Conservation (phyloP, 2,888 invertebrate species). For the Ernsta delagoae region DNA sequence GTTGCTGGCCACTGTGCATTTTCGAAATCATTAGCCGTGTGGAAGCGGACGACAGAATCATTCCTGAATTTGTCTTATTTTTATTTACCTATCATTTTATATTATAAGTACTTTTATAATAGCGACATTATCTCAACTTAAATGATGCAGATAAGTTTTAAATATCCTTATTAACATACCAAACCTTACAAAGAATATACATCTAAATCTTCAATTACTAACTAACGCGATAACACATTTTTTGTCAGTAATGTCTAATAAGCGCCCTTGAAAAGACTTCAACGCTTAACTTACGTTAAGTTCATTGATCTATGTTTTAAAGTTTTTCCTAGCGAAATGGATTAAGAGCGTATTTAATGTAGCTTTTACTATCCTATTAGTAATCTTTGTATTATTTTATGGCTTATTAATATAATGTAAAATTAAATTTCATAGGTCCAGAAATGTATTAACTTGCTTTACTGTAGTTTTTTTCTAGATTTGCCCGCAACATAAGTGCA, state of each 20-base stretch:
- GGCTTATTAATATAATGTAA: no score
- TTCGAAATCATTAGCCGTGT: constrained; percentile 54
- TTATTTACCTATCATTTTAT: constrained; percentile 8
- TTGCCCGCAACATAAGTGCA: no score
- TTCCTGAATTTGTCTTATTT: constrained; percentile 20
- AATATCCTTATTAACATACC: constrained; percentile 9
- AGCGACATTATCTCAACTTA: constrained; percentile 4
- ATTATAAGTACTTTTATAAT: constrained; percentile 9
- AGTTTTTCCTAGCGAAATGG: constrained; percentile 39
- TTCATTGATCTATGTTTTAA: constrained; percentile 62
- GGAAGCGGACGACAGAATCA: constrained; percentile 45
- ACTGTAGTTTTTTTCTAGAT: no score
- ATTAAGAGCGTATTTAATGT: constrained; percentile 14
- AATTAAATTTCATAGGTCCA: no score
- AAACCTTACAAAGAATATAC: background rate
- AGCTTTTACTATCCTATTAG: no score
- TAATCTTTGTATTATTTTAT: no score
- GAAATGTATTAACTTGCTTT: no score
- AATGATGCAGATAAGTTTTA: background rate
- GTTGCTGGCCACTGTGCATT: constrained; percentile 58
- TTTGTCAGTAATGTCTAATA: constrained; percentile 59
- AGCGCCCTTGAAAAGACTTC: constrained; percentile 82
- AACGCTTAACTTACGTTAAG: constrained; percentile 71
- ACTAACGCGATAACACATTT: constrained; percentile 49
- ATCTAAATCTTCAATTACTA: constrained; percentile 9